phyloP scores from a whole-genome alignment of 2,888 invertebrate genomes.

The Tenodera sinensis region DNA sequence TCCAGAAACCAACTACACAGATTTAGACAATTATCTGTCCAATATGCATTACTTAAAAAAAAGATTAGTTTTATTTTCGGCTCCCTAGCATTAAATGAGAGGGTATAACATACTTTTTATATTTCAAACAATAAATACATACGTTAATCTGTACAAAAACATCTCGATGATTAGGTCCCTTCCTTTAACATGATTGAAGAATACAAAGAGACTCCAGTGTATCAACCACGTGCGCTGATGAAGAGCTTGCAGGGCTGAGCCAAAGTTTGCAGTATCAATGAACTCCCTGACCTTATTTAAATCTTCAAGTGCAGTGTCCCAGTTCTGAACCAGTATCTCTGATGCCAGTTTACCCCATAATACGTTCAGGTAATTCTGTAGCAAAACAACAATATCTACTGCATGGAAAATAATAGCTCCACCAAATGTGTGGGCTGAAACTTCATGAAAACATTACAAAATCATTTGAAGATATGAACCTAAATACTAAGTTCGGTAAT shows the following conservation, averaged over 20 bases:
- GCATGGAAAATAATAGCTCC: neutral
- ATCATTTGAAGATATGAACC: too few species aligned
- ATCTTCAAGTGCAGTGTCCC: slow-evolving; percentile 97
- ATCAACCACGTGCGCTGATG: slow-evolving; percentile 99
- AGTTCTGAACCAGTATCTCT: slow-evolving; percentile 89
- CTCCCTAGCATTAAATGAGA: too few species aligned
- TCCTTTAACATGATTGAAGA: slow-evolving; percentile 97
- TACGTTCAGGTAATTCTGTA: slow-evolving; percentile 80
- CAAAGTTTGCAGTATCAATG: slow-evolving; percentile 87
- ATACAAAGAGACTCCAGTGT: slow-evolving; percentile 98
- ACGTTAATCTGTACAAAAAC: slow-evolving; percentile 93
- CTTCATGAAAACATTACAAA: too few species aligned
- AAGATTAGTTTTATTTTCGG: too few species aligned
- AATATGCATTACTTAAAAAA: too few species aligned
- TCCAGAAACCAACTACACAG: too few species aligned
- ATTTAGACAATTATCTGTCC: too few species aligned
- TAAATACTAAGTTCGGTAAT: too few species aligned
- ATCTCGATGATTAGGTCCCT: slow-evolving; percentile 96
- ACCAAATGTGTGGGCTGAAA: too few species aligned
- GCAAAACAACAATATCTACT: slow-evolving; percentile 21
- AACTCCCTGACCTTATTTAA: slow-evolving; percentile 91
- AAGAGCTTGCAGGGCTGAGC: slow-evolving; percentile 76
- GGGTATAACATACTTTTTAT: neutral
- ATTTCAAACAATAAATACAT: slow-evolving; percentile 42
- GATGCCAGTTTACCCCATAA: slow-evolving; percentile 92